Base-by-base conservation (phyloP, 2,113 vertebrate species). In the Rhea americana region DNA sequence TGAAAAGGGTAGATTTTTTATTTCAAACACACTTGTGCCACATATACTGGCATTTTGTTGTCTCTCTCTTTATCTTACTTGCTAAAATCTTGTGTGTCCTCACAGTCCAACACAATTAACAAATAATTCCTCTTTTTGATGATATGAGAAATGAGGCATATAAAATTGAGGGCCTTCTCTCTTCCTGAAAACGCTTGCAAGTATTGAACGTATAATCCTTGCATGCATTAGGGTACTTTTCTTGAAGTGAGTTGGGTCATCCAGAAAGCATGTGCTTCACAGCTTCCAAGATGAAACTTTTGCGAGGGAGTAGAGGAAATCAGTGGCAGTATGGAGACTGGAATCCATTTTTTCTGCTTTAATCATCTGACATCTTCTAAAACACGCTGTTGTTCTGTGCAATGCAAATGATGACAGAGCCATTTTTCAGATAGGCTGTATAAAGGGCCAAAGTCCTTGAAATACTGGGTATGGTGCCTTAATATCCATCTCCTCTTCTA, bases 391-490 rank as follows among this genome's bases (percentile, higher is more conserved):
- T 91, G 61, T 90, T 91, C 85, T 81, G n/a, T 51, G 7, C 61
- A 83, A 85, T 13, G 61, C 74, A 93, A 96, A 89, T 82, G 82
- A 79, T 91, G 82, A 89, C 87, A 89, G 63, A 92, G 35, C 5
- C 47, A 53, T 89, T 92, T 95, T 95, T 95, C 59, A 65, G 28
- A 58, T 76, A 25, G 13, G 32, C 51, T 74, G 56, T 83, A 47
- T 68, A 67, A 90, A 28, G 65, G 61, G 32, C 22, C 28, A 32
- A 59, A 37, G 56, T 88, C 56, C 82, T 91, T 85, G 65, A 83
- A 93, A 86, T 51, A 41, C 18, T 82, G 66, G 58, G 53, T 56
- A 61, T 1, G 28, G 55, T 59, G 15, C 53, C n/a, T 85, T 45
- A 79, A 71, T 56, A 89, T 62, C 82, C 48, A 73, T 48, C 74